Percentiles rank a stretch among this genome's conserved stretches.
These are phyloP conservation scores for Calycopis cecrops DNA, from an alignment of 1,140 invertebrate genomes.

Conservation along the genomic window DNA sequence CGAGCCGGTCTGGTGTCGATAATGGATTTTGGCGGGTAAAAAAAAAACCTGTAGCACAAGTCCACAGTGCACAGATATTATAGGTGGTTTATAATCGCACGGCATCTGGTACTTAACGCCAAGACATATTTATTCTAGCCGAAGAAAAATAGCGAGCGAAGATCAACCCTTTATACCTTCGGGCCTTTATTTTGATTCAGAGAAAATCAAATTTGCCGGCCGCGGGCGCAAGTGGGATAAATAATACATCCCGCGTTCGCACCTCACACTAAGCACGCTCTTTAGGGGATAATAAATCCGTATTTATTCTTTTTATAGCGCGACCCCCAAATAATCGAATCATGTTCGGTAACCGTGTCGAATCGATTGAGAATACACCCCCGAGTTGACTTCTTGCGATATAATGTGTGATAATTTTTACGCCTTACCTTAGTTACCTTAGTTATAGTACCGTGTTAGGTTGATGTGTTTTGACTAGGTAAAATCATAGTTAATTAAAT, in stretches of 20 bases:
- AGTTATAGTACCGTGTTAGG: too few species aligned
- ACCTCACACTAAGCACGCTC: constrained; percentile 64
- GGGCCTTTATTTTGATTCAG: constrained; percentile 58
- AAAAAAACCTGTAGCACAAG: too few species aligned
- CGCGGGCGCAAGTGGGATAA: constrained; percentile 54
- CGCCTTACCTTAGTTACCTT: too few species aligned
- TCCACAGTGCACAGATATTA: too few species aligned
- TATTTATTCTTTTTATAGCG: constrained; percentile 70
- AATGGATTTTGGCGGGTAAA: too few species aligned
- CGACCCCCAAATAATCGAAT: constrained; percentile 65
- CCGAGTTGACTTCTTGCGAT: constrained; percentile 17
- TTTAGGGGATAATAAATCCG: constrained; percentile 74
- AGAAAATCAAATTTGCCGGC: constrained; percentile 63
- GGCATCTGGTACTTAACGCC: too few species aligned
- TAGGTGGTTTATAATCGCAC: too few species aligned
- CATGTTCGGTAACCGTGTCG: constrained; percentile 55
- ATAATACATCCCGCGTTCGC: constrained; percentile 69
- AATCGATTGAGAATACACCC: constrained; percentile 51
- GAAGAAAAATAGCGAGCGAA: constrained; percentile 13
- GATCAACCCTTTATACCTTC: constrained; percentile 30
- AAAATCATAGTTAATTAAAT: too few species aligned
- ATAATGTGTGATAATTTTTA: background rate
- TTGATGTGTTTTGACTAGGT: too few species aligned
- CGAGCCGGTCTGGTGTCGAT: too few species aligned
- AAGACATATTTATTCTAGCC: too few species aligned